Base-by-base conservation (phyloP, 2,888 invertebrate species). In the Aporophyla lueneburgensis region DNA sequence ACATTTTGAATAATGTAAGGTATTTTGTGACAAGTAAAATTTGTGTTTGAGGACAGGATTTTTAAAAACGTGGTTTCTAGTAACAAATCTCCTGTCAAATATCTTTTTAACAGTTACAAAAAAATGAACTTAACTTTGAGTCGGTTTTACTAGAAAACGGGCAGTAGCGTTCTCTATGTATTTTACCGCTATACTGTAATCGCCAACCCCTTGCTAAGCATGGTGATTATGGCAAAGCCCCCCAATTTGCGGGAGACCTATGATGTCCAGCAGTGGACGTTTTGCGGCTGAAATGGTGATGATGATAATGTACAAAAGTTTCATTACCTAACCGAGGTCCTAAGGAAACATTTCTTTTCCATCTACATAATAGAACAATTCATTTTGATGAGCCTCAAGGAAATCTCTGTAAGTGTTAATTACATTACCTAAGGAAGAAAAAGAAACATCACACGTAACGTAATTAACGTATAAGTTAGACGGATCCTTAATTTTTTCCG, bases 381-480 rank as follows among this genome's bases (percentile, higher is more conserved):
- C 2, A 78, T 71, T 65, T 65, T 65, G 51, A 78, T 68, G 66
- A 73, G 65, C 9, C 51, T n/a, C 27, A 40, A 54, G 33, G n/a
- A 84, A 84, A 70, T 83, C 54, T 51, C 53, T 49, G 46, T 53
- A n/a, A 27, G 49, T 63, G 49, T 53, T 81, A 71, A 84, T 84
- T 80, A 80, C 53, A 70, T 84, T 84, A 68, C 24, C 16, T 56
- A 74, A 67, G 43, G 33, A 79, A 71, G 61, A 74, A 80, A 70
- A 81, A 73, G 69, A 63, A 80, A 68, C 56, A 79, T 63, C 46
- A n/a, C 2, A 14, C 16, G 33, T 21, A 84, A 74, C 19, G 14
- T 71, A 84, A 81, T 84, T 67, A 84, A 67, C 62, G 54, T 53
- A 68, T 63, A 80, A 84, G 80, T 84, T 74, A 74, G 59, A 56